phyloP scores from a whole-genome alignment of 2,888 invertebrate species.

The Drosophila incognita region DNA sequence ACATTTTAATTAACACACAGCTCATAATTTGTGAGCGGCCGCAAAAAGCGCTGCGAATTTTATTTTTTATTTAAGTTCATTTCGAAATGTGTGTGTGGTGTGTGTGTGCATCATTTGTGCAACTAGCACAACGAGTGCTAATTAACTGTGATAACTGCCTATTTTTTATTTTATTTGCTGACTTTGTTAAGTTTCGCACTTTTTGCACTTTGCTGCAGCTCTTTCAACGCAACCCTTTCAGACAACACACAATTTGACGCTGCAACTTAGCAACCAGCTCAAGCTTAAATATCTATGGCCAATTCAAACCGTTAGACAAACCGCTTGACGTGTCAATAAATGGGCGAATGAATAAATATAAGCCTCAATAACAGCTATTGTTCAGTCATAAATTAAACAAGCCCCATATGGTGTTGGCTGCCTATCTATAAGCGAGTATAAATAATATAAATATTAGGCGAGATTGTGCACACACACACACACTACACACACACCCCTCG shows the following conservation, averaged over 20 bases:
- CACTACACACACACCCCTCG: background rate
- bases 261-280: slow-evolving; percentile 6
- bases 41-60: slow-evolving; percentile 25
- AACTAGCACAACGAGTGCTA: slow-evolving; percentile 54
- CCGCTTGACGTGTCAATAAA: slow-evolving; percentile 30
- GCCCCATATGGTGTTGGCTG: slow-evolving; percentile 57
- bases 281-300: background rate
- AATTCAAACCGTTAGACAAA: background rate
- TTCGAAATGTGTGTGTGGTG: slow-evolving; percentile 18
- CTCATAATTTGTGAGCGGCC: slow-evolving; percentile 68
- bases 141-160: slow-evolving; percentile 65
- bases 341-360: slow-evolving; percentile 17
- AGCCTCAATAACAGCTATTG: slow-evolving; percentile 61
- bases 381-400: slow-evolving; percentile 68
- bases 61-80: slow-evolving; percentile 30
- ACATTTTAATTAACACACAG: slow-evolving; percentile 77
- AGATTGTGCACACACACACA: background rate
- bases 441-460: slow-evolving; percentile 24
- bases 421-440: slow-evolving; percentile 38
- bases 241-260: background rate
- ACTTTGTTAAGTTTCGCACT: slow-evolving; percentile 34
- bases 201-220: slow-evolving; percentile 8
- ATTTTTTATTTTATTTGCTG: slow-evolving; percentile 33
- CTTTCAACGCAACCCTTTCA: slow-evolving; percentile 1
- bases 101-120: background rate